phyloP scores from a whole-genome alignment of 2,888 invertebrate species.

The Acanthacorydalis orientalis region DNA sequence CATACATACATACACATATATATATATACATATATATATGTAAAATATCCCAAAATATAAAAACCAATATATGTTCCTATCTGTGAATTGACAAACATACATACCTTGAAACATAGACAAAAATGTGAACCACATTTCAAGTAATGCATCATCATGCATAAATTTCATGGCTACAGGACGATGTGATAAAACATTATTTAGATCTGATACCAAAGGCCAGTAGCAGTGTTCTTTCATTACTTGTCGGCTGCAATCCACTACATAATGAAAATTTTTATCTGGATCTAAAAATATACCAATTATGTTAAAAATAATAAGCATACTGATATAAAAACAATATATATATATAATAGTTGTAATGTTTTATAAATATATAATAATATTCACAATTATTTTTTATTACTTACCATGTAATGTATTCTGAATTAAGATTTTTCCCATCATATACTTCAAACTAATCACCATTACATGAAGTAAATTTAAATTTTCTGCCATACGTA shows the following conservation, averaged over 20 bases:
- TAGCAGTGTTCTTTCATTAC: slow-evolving; percentile 98
- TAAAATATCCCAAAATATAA: too few species aligned
- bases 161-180: slow-evolving; percentile 80
- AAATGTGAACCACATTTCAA: slow-evolving; percentile 93
- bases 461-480: slow-evolving; percentile 88
- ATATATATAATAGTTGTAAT: background rate
- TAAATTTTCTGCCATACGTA: slow-evolving; percentile 79
- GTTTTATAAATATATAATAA: background rate
- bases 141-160: slow-evolving; percentile 71
- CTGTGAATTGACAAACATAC: slow-evolving; percentile 9
- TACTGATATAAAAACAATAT: background rate
- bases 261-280: slow-evolving; percentile 67
- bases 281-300: slow-evolving; percentile 33
- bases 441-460: slow-evolving; percentile 78
- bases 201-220: slow-evolving; percentile 93
- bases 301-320: background rate
- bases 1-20: too few species aligned
- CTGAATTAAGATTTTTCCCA: slow-evolving; percentile 76
- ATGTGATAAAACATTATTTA: slow-evolving; percentile 91
- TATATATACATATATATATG: too few species aligned
- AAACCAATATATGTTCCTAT: background rate
- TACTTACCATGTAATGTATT: slow-evolving; percentile 66
- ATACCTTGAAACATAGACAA: slow-evolving; percentile 84
- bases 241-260: slow-evolving; percentile 79
- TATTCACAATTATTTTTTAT: background rate